These are phyloP conservation scores for Syrista parreyssii DNA, from an alignment of 2,888 invertebrate genomes.

Conservation along the genomic window DNA sequence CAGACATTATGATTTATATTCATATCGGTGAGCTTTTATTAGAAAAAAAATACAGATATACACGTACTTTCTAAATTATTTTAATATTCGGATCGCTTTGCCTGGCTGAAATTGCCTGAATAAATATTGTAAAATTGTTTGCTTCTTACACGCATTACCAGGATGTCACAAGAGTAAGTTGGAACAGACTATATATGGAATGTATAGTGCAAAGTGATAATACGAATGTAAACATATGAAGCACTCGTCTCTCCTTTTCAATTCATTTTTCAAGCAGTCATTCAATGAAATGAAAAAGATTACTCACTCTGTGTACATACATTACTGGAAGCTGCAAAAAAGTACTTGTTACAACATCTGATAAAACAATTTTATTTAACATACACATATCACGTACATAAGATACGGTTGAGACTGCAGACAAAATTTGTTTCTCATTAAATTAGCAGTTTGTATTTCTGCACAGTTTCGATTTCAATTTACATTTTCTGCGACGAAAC, in stretches of 20 bases:
- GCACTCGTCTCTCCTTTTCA: neutral
- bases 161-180: neutral
- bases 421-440: neutral
- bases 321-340: neutral
- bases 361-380: neutral
- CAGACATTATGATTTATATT: neutral
- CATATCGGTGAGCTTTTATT: neutral
- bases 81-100: neutral
- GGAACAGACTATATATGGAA: neutral
- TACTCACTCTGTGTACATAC: neutral
- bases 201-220: neutral
- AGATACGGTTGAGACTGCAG: neutral
- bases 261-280: neutral
- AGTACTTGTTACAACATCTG: neutral
- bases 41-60: neutral
- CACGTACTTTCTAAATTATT: neutral
- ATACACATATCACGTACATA: neutral
- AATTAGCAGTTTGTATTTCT: neutral
- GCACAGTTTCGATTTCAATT: neutral
- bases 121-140: neutral
- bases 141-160: neutral
- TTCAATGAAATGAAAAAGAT: neutral
- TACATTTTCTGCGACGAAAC: neutral
- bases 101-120: neutral
- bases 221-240: neutral